A percentile compares a stretch with the other conserved stretches of the same genome.
Conservation (phyloP, 2,797 vertebrate species). For the Phalanger gymnotis region DNA sequence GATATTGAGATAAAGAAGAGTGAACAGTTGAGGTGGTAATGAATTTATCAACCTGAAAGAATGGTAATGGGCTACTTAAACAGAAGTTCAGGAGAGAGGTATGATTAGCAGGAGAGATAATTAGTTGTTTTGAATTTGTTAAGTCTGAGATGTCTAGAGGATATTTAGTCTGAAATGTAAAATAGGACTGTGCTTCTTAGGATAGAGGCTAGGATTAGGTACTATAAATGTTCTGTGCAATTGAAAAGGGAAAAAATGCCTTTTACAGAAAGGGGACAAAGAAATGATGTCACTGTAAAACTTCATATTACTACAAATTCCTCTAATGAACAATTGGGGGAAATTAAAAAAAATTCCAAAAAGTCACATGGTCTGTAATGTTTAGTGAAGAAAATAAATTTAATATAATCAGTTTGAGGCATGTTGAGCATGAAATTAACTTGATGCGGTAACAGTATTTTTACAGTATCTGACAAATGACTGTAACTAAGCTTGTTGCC, state of each 20-base stretch:
- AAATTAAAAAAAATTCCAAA: neutral
- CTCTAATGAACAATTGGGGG: neutral
- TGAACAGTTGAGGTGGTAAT: neutral
- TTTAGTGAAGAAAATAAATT: conserved; percentile 12
- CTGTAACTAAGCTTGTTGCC: conserved; percentile 8
- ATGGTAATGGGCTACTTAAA: neutral
- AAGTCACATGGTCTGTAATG: neutral
- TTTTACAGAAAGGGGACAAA: neutral
- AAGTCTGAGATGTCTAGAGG: neutral
- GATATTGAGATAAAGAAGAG: neutral
- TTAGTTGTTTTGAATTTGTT: neutral
- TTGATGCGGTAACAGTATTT: neutral
- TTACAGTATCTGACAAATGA: conserved; percentile 7
- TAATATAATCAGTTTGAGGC: neutral
- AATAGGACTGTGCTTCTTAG: neutral
- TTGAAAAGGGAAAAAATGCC: neutral
- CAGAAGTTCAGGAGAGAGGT: neutral
- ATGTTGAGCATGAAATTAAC: neutral
- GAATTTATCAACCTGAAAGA: neutral
- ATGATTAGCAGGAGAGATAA: neutral
- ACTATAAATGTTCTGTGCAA: neutral
- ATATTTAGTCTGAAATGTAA: neutral
- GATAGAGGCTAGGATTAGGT: neutral
- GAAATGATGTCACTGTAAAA: neutral
- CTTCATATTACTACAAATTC: neutral